Evolutionary conservation across 2,113 vertebrate species (phyloP).

Genomic region (Syngnathoides biaculeatus): DNA sequence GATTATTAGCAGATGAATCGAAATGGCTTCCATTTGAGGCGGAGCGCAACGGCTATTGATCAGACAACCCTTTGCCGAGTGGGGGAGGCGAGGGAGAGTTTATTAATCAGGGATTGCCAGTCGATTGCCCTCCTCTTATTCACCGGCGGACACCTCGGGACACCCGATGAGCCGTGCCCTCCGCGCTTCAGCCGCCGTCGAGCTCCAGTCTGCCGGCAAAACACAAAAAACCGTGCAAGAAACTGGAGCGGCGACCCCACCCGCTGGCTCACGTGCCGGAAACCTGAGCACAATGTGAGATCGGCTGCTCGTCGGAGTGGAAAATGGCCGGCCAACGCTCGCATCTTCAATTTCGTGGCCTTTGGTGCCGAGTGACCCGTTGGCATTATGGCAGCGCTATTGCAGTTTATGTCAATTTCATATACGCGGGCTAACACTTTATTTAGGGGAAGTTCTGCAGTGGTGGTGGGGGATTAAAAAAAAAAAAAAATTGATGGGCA

Average conservation of each 20-base stretch:
- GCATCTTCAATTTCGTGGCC: conserved; percentile 39
- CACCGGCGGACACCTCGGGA: conserved; percentile 55
- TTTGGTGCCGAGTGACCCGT: conserved; percentile 14
- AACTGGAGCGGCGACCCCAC: conserved; percentile 45
- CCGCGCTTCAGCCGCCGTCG: conserved; percentile 23
- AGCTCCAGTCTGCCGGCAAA: conserved; percentile 28
- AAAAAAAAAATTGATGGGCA: no score
- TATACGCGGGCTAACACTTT: not conserved
- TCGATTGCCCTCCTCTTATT: conserved; percentile 77
- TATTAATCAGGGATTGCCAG: conserved; percentile 87
- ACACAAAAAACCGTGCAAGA: conserved; percentile 43
- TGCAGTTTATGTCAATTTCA: not conserved
- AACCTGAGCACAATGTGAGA: conserved; percentile 50
- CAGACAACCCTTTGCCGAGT: conserved; percentile 57
- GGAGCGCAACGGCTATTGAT: conserved; percentile 78
- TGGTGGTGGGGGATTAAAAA: no score
- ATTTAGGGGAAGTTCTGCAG: not conserved
- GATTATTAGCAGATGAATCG: conserved; percentile 85
- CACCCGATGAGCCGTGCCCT: conserved; percentile 63
- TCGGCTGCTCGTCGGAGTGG: conserved; percentile 53
- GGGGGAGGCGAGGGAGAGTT: conserved; percentile 73
- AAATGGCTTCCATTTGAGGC: conserved; percentile 70
- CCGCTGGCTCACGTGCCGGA: conserved; percentile 18
- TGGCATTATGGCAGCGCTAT: conserved; percentile 1
- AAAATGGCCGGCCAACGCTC: conserved; percentile 41